phyloP scores from a whole-genome alignment of 1,140 invertebrate genomes.

The Drosophila pseudoananassae region DNA sequence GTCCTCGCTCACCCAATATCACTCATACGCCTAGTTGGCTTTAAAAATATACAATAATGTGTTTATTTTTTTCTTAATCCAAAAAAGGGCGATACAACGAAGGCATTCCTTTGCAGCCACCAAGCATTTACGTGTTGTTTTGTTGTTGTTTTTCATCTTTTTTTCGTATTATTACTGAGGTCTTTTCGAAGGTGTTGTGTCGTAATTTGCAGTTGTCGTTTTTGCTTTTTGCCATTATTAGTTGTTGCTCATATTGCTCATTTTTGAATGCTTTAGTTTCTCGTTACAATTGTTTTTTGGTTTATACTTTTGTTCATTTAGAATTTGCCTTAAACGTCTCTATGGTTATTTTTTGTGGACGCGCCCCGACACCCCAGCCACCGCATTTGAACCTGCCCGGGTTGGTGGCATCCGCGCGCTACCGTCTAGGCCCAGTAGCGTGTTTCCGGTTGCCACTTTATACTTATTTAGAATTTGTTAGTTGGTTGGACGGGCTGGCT shows the following conservation, averaged over 20 bases:
- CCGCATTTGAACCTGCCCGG: conserved; percentile 15
- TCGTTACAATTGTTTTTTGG: conserved; percentile 75
- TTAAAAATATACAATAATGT: not conserved
- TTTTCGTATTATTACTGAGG: conserved; percentile 67
- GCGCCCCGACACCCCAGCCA: conserved; percentile 40
- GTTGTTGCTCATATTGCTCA: conserved; percentile 79
- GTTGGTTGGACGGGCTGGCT: conserved; percentile 2
- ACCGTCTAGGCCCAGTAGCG: not conserved
- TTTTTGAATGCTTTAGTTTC: conserved; percentile 75
- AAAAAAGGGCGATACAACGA: conserved; percentile 77
- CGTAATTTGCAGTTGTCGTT: conserved; percentile 80
- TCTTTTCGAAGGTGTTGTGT: conserved; percentile 82
- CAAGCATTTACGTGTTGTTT: conserved; percentile 62
- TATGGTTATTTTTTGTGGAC: conserved; percentile 81
- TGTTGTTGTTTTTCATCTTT: conserved; percentile 30
- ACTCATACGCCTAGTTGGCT: not conserved
- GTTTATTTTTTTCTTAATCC: not conserved
- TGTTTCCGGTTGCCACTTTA: not conserved
- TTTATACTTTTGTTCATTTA: conserved; percentile 82
- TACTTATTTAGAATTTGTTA: conserved; percentile 3
- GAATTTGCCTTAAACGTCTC: conserved; percentile 82
- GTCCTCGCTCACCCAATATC: no score
- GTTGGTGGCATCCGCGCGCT: not conserved
- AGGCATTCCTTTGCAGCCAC: conserved; percentile 74
- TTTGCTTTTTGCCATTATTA: conserved; percentile 82